Conservation (phyloP, 2,113 vertebrate genomes). For the Cololabis saira region DNA sequence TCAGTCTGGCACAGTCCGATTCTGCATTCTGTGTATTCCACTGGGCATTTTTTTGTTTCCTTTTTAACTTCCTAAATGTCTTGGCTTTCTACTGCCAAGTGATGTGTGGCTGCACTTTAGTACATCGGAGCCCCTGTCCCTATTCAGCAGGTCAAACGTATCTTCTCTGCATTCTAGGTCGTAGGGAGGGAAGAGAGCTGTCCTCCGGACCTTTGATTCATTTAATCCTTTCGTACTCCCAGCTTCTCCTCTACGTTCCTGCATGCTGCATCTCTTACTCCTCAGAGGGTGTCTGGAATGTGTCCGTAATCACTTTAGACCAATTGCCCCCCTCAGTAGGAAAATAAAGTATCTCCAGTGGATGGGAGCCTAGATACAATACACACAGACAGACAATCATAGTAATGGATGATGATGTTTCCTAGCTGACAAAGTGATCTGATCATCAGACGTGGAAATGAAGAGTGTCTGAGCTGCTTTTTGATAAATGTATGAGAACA, state of each 20-base stretch:
- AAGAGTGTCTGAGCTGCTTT: slow-evolving; percentile 34
- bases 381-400: slow-evolving; percentile 30
- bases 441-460: slow-evolving; percentile 43
- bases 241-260: slow-evolving; percentile 28
- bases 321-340: slow-evolving; percentile 52
- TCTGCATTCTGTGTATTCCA: slow-evolving; percentile 20
- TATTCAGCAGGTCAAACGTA: slow-evolving; percentile 11
- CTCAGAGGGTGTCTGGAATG: slow-evolving; percentile 65
- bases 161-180: not conserved
- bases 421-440: slow-evolving; percentile 46
- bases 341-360: slow-evolving; percentile 40
- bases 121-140: not conserved
- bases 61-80: slow-evolving; percentile 9
- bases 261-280: slow-evolving; percentile 39
- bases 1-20: slow-evolving; percentile 24
- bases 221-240: slow-evolving; percentile 42
- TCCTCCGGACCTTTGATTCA: slow-evolving; percentile 60
- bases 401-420: slow-evolving; percentile 44
- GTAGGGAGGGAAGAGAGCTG: slow-evolving; percentile 8
- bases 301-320: slow-evolving; percentile 66
- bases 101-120: not conserved
- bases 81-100: slow-evolving; percentile 42
- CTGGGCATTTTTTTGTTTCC: slow-evolving; percentile 17
- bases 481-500: slow-evolving; percentile 28
- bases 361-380: slow-evolving; percentile 35